Percentiles rank a stretch among this genome's conserved stretches.
phyloP scores from a whole-genome alignment of 2,888 invertebrate species.

The Zelleria hepariella region DNA sequence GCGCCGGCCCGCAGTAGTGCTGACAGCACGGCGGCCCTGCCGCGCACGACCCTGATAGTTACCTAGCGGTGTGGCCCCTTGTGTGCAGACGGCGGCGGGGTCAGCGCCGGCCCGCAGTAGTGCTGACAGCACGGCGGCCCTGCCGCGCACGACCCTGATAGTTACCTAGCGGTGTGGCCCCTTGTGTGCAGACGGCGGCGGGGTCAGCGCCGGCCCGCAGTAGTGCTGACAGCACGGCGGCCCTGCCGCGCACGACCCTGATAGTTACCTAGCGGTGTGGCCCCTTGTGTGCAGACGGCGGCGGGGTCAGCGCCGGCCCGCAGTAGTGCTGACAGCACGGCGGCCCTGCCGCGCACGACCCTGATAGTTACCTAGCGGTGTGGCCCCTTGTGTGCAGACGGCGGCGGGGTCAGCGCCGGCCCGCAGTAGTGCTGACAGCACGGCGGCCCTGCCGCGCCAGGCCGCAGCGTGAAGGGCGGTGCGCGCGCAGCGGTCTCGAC shows the following conservation, averaged over 20 bases:
- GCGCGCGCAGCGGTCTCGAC: conserved; percentile 87
- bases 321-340: conserved; percentile 84
- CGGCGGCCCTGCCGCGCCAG: conserved; percentile 93
- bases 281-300: conserved; percentile 95
- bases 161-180: conserved; percentile 93
- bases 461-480: conserved; percentile 95
- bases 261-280: conserved; percentile 94
- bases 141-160: too few relatives aligned
- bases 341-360: conserved; percentile 93
- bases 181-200: conserved; percentile 91
- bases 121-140: conserved; percentile 85
- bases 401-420: conserved; percentile 89
- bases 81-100: conserved; percentile 90
- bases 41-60: too few relatives aligned
- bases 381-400: conserved; percentile 95
- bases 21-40: conserved; percentile 87
- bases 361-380: conserved; percentile 83
- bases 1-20: conserved; percentile 89
- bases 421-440: conserved; percentile 84
- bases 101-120: conserved; percentile 90
- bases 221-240: conserved; percentile 83
- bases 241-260: conserved; percentile 96
- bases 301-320: conserved; percentile 87
- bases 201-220: conserved; percentile 90
- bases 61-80: conserved; percentile 95